Evolutionary conservation across 1,140 invertebrate species (phyloP).

Genomic region (Papilio aristodemus): DNA sequence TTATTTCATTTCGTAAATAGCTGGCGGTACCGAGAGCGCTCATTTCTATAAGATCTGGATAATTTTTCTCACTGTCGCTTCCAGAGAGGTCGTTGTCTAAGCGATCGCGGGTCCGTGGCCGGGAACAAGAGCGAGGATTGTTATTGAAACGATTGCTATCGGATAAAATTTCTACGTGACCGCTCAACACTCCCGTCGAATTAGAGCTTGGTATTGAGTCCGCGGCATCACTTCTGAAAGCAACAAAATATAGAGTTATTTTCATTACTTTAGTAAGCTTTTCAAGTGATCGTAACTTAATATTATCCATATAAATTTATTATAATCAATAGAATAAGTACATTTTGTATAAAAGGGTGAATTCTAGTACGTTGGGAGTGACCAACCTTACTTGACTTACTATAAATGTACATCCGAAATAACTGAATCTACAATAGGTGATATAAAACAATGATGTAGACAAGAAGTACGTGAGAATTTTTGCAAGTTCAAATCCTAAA

Average conservation of each 20-base stretch:
- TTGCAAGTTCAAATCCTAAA: no score
- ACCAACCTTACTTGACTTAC: no score
- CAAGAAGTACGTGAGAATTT: no score
- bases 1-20: constrained; percentile 65
- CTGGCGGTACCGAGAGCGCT: constrained; percentile 78
- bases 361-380: no score
- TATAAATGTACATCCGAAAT: no score
- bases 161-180: constrained; percentile 72
- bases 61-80: constrained; percentile 83
- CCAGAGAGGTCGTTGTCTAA: constrained; percentile 81
- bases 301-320: neutral
- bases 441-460: no score
- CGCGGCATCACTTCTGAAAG: constrained; percentile 67
- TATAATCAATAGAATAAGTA: neutral
- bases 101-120: constrained; percentile 65
- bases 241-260: constrained; percentile 40
- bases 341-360: neutral
- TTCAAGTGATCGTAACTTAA: neutral
- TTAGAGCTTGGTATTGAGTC: constrained; percentile 72
- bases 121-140: constrained; percentile 57
- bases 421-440: no score
- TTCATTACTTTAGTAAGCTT: constrained; percentile 7
- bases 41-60: constrained; percentile 85
- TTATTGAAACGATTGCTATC: constrained; percentile 79
- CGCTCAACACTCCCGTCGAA: constrained; percentile 66